phyloP scores from a whole-genome alignment of 2,888 invertebrate species.

The Leistus spinibarbis region DNA sequence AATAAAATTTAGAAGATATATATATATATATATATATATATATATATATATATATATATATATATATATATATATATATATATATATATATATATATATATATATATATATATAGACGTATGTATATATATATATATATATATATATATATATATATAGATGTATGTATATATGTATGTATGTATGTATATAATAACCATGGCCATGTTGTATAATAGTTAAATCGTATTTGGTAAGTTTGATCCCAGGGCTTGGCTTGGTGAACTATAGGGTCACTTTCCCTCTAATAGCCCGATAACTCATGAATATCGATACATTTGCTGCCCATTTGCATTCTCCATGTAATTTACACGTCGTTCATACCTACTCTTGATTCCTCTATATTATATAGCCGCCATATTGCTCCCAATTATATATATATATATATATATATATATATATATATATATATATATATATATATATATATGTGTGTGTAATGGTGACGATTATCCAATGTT shows the following conservation, averaged over 20 bases:
- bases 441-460: neutral
- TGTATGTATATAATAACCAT: neutral
- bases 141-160: neutral
- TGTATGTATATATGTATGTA: too few relatives aligned
- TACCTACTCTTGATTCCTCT: too few relatives aligned
- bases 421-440: too few relatives aligned
- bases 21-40: too few relatives aligned
- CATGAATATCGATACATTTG: neutral
- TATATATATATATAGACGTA: neutral
- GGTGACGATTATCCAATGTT: too few relatives aligned
- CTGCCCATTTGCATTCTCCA: neutral
- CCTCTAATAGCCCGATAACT: neutral
- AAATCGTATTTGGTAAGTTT: neutral
- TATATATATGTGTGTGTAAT: too few relatives aligned
- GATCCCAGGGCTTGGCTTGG: neutral
- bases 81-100: neutral
- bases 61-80: too few relatives aligned
- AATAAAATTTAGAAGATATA: too few relatives aligned
- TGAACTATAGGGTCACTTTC: neutral
- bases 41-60: too few relatives aligned
- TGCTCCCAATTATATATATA: neutral
- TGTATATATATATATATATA: neutral
- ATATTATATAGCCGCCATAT: neutral
- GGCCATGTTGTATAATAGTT: neutral
- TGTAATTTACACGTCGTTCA: neutral